phyloP scores from a whole-genome alignment of 2,113 vertebrate species.

The Channa maculata region DNA sequence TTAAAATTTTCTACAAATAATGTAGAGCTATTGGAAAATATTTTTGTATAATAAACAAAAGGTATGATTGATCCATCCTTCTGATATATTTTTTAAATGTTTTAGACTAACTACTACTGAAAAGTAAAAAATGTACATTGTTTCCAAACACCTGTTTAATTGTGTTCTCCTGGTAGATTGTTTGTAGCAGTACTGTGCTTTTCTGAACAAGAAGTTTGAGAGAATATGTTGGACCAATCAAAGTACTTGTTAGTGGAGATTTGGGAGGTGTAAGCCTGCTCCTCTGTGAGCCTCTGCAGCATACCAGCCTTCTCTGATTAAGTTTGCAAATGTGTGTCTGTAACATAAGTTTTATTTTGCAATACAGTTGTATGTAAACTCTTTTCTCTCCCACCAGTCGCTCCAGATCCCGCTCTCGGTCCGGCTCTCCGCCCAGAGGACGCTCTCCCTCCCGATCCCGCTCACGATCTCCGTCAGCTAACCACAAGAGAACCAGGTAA shows the following conservation, averaged over 20 bases:
- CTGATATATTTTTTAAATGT: too few species aligned
- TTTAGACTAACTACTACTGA: too few species aligned
- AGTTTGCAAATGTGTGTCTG: background rate
- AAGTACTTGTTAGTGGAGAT: background rate
- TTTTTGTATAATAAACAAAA: too few species aligned
- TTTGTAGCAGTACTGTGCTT: too few species aligned
- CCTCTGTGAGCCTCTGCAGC: background rate
- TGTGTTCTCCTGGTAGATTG: too few species aligned
- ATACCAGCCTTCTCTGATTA: too few species aligned
- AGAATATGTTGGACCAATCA: background rate
- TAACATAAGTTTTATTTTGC: background rate
- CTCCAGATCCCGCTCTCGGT: constrained; percentile 77
- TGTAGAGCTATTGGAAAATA: too few species aligned
- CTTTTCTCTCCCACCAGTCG: constrained; percentile 54
- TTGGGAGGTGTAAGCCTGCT: background rate
- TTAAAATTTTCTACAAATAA: too few species aligned
- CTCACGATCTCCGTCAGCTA: constrained; percentile 76
- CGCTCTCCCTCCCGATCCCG: constrained; percentile 77
- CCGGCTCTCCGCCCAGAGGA: constrained; percentile 71
- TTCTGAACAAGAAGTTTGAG: too few species aligned
- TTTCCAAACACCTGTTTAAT: too few species aligned
- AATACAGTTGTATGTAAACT: background rate
- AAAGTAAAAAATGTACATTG: too few species aligned
- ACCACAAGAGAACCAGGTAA: constrained; percentile 83
- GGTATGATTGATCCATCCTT: too few species aligned